Conservation (phyloP, 2,113 vertebrate species). For the Bubo bubo region DNA sequence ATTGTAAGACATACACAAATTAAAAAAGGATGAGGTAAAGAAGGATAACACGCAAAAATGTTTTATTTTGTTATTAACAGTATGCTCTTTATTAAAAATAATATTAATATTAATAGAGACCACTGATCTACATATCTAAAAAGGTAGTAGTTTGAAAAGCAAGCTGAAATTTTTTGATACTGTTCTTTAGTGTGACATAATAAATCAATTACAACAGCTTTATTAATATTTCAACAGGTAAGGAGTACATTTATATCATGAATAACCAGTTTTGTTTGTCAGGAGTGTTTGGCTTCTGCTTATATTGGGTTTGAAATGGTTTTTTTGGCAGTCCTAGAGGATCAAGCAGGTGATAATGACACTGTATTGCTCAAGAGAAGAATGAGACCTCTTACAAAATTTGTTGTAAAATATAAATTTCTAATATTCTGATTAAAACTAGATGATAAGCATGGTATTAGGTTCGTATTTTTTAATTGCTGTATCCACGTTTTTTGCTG, state of each 20-base stretch:
- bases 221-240: background rate
- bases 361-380: background rate
- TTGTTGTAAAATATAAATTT: background rate
- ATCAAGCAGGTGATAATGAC: slow-evolving; percentile 12
- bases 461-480: background rate
- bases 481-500: background rate
- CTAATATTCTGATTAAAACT: background rate
- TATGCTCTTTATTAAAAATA: background rate
- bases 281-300: background rate
- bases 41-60: background rate
- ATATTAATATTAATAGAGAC: background rate
- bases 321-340: background rate
- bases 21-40: background rate
- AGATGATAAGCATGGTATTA: background rate
- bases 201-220: background rate
- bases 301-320: background rate
- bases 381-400: slow-evolving; percentile 22
- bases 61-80: background rate
- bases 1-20: background rate
- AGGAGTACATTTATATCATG: background rate
- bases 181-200: background rate
- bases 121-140: background rate
- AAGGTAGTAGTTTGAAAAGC: background rate
- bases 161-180: background rate
- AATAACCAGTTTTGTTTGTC: background rate